Evolutionary conservation across 2,797 vertebrate species (phyloP), one percentile per base, ranked within the genome.

Genomic region (Molossus molossus): DNA sequence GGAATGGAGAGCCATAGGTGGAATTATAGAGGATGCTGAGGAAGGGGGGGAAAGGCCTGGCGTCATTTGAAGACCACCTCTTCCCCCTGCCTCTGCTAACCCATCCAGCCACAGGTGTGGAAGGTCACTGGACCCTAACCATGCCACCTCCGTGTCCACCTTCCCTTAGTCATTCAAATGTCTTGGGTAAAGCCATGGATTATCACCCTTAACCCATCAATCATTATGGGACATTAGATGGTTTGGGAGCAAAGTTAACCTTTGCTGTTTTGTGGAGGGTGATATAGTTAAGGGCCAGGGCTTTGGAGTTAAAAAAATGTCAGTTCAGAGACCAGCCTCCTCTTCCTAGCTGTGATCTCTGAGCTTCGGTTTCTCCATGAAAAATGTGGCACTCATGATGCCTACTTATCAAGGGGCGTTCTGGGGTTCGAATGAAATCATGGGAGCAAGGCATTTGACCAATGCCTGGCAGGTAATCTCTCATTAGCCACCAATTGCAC

Each of bases 401-500:
- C 27, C 62, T 48, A 3, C 18, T 50, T 53, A 53, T 9, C 64
- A 65, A 17, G 17, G 7, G 17, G 18, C 13, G 11, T 21, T 48
- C 23, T 10, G 77, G 58, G 40, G 21, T 53, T 5, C 5, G 75
- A 65, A 37, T 11, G 70, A 12, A 45, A 37, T 25, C 5, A 45
- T 5, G 15, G 64, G 55, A 14, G n/a, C 5, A 5, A 50, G 29
- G 5, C 23, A 87, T 12, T 14, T 20, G 58, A 29, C n/a, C 37
- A 37, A 13, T 0, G 76, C 40, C 57, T 2, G 18, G 11, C 27
- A 0, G 0, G 20, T 1, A 12, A 29, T 48, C 58, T 12, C 9
- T 23, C 21, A 0, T 12, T 1, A 11, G 5, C 6, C 8, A 17
- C 60, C 55, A 3, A 2, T 5, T 0, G 25, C 60, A 0, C 11